phyloP scores from a whole-genome alignment of 1,140 invertebrate species.

The Frieseomelitta varia region DNA sequence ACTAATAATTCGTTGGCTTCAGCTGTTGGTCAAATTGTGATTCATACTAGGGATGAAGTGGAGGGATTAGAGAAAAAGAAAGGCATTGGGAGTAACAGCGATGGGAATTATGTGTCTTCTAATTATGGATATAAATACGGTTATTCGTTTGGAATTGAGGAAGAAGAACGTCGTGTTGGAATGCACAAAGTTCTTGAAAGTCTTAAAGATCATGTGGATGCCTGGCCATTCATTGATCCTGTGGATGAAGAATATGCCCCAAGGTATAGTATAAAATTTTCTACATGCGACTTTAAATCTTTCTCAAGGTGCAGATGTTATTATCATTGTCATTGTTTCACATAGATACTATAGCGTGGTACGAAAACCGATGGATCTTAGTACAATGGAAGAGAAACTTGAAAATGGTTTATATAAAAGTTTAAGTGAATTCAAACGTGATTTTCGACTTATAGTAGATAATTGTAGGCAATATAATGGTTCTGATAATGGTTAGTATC shows the following conservation, averaged over 20 bases:
- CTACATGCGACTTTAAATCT: not conserved
- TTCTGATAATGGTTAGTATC: conserved; percentile 89
- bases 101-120: conserved; percentile 73
- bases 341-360: conserved; percentile 81
- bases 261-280: conserved; percentile 85
- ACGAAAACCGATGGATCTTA: conserved; percentile 91
- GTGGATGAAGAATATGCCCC: conserved; percentile 96
- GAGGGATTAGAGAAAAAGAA: conserved; percentile 74
- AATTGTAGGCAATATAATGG: conserved; percentile 96
- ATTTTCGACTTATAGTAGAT: conserved; percentile 95
- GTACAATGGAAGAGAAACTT: conserved; percentile 93
- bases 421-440: conserved; percentile 90
- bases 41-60: conserved; percentile 83
- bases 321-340: not conserved
- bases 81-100: conserved; percentile 64
- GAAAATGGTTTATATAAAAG: conserved; percentile 90
- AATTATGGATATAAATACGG: conserved; percentile 75
- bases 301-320: not conserved
- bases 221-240: conserved; percentile 95
- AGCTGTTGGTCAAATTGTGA: conserved; percentile 91
- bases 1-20: conserved; percentile 94
- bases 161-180: conserved; percentile 92
- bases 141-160: conserved; percentile 80
- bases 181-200: conserved; percentile 94
- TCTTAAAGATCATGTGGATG: conserved; percentile 92